Evolutionary conservation across 2,888 invertebrate species (phyloP).

Genomic region (Xestia rhomboidea): DNA sequence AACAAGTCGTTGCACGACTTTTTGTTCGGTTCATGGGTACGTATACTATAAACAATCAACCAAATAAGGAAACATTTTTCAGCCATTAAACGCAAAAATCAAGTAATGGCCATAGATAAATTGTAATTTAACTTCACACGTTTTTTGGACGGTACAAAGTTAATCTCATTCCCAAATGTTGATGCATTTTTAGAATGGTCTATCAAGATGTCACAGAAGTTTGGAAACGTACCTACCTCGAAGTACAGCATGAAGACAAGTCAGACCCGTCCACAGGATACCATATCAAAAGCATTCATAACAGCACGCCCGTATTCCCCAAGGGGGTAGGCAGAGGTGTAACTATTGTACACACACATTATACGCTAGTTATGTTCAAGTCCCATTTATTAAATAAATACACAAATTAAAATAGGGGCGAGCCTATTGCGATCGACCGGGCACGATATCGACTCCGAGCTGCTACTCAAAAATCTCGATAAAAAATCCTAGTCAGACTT

Average conservation of each 20-base stretch:
- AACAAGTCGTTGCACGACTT: background rate
- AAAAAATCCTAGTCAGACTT: background rate
- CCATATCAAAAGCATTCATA: background rate
- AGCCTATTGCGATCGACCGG: background rate
- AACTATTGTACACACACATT: background rate
- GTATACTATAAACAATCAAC: background rate
- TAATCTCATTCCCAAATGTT: background rate
- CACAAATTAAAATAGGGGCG: background rate
- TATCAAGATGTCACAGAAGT: background rate
- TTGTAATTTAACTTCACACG: too few species aligned
- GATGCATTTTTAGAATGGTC: background rate
- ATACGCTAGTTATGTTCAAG: background rate
- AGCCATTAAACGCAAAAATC: background rate
- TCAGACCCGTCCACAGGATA: background rate
- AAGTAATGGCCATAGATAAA: too few species aligned
- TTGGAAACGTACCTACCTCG: background rate
- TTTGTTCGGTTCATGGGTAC: background rate
- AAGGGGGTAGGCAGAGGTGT: background rate
- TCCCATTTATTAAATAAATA: too few species aligned
- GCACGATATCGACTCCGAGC: background rate
- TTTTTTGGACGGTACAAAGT: too few species aligned
- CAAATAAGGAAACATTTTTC: background rate
- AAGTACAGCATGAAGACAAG: background rate
- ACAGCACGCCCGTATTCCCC: background rate
- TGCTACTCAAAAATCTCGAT: background rate